phyloP scores from a whole-genome alignment of 2,113 vertebrate species.

The Urocitellus parryii region DNA sequence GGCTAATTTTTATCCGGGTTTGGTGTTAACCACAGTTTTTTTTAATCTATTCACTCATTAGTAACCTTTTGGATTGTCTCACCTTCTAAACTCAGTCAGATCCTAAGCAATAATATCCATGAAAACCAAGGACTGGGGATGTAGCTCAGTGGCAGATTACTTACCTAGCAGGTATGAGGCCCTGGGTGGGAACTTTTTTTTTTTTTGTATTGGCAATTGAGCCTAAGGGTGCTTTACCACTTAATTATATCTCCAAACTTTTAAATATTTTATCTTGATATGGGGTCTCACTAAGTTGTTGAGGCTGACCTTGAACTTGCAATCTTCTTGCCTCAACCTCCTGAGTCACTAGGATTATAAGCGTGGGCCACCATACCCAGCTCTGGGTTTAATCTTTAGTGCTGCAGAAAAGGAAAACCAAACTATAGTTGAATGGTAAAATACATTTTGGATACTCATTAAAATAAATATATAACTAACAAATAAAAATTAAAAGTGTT shows the following conservation, averaged over 20 bases:
- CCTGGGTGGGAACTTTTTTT: neutral
- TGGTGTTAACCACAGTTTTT: neutral
- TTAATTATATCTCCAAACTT: too few species aligned
- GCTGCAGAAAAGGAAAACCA: neutral
- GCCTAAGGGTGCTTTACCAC: too few species aligned
- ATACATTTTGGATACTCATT: neutral
- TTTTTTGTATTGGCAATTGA: too few species aligned
- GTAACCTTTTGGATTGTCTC: neutral
- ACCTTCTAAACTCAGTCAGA: neutral
- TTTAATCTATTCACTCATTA: neutral
- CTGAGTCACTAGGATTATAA: too few species aligned
- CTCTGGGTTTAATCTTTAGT: neutral
- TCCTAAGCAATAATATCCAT: neutral
- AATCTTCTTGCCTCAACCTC: too few species aligned
- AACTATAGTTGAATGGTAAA: neutral
- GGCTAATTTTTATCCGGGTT: too few species aligned
- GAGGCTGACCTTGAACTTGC: too few species aligned
- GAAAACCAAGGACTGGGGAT: neutral
- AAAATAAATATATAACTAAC: neutral
- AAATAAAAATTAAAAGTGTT: neutral
- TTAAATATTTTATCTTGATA: too few species aligned
- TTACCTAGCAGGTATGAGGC: neutral
- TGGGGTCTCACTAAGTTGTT: too few species aligned
- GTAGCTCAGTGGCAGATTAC: neutral
- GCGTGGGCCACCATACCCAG: too few species aligned